phyloP scores from a whole-genome alignment of 2,113 vertebrate genomes.

The Etia nguti region DNA sequence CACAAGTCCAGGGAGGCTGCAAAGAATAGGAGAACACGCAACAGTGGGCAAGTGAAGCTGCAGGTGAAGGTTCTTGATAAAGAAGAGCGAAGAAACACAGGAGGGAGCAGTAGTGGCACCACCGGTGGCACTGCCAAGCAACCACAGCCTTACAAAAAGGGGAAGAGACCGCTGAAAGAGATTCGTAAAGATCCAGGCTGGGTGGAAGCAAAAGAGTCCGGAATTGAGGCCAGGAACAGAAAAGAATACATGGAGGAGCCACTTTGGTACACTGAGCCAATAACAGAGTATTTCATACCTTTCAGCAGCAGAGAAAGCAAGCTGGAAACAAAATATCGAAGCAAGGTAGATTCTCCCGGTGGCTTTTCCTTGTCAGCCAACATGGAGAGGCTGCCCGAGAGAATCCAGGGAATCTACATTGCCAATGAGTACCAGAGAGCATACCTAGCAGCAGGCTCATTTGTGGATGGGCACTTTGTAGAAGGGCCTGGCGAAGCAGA shows the following conservation, averaged over 20 bases:
- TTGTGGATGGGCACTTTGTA: slow-evolving; percentile 96
- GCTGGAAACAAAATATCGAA: slow-evolving; percentile 94
- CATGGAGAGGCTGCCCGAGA: slow-evolving; percentile 81
- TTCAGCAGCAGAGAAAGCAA: slow-evolving; percentile 91
- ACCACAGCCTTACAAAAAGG: slow-evolving; percentile 83
- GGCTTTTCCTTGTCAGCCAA: slow-evolving; percentile 68
- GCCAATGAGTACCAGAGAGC: slow-evolving; percentile 84
- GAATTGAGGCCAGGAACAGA: slow-evolving; percentile 77
- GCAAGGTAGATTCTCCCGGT: slow-evolving; percentile 74
- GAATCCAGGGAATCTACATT: slow-evolving; percentile 87
- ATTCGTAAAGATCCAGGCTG: slow-evolving; percentile 77
- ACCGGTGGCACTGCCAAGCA: slow-evolving; percentile 73
- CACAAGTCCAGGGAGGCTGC: slow-evolving; percentile 87
- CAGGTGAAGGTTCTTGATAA: slow-evolving; percentile 78
- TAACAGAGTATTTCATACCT: slow-evolving; percentile 92
- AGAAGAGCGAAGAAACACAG: slow-evolving; percentile 73
- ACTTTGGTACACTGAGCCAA: slow-evolving; percentile 97
- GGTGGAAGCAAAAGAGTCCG: slow-evolving; percentile 76
- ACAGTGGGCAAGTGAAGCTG: slow-evolving; percentile 79
- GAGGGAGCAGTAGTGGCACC: slow-evolving; percentile 73
- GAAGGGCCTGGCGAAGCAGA: slow-evolving; percentile 89
- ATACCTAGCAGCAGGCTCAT: slow-evolving; percentile 94
- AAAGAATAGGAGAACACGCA: slow-evolving; percentile 82
- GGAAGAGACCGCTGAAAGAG: slow-evolving; percentile 85
- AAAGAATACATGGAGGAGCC: slow-evolving; percentile 94